These are phyloP conservation scores for Gisinianus flammeolus DNA, from an alignment of 2,888 invertebrate genomes.

Conservation along the genomic window DNA sequence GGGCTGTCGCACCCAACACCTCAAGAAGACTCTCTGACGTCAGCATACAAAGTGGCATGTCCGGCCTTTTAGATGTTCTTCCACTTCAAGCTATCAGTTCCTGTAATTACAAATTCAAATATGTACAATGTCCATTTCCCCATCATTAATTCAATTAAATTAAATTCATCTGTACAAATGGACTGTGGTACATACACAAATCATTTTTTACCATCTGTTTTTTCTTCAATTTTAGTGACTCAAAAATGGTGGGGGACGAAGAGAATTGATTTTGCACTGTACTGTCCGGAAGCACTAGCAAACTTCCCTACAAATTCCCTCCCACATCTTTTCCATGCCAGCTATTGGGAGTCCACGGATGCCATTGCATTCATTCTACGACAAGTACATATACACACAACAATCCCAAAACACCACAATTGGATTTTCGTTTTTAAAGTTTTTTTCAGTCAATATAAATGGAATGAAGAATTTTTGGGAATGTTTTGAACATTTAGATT, in stretches of 20 bases:
- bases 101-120: conserved; percentile 67
- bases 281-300: conserved; percentile 96
- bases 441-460: not conserved
- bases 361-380: conserved; percentile 96
- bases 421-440: not conserved
- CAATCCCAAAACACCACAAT: not conserved
- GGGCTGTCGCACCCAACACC: conserved; percentile 65
- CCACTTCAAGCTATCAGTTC: conserved; percentile 85
- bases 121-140: too few relatives aligned
- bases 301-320: conserved; percentile 96
- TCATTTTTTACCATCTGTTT: not conserved
- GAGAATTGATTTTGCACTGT: conserved; percentile 93
- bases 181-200: too few relatives aligned
- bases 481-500: conserved; percentile 62
- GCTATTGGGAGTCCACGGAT: conserved; percentile 99
- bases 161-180: not conserved
- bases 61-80: conserved; percentile 85
- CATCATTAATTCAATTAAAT: not conserved
- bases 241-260: conserved; percentile 99
- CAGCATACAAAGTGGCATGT: conserved; percentile 90
- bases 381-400: conserved; percentile 67
- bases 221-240: conserved; percentile 69
- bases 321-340: conserved; percentile 97
- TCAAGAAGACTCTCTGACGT: conserved; percentile 84
- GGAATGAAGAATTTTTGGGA: not conserved